phyloP scores from a whole-genome alignment of 1,140 invertebrate species.

The Drosophila obscura region DNA sequence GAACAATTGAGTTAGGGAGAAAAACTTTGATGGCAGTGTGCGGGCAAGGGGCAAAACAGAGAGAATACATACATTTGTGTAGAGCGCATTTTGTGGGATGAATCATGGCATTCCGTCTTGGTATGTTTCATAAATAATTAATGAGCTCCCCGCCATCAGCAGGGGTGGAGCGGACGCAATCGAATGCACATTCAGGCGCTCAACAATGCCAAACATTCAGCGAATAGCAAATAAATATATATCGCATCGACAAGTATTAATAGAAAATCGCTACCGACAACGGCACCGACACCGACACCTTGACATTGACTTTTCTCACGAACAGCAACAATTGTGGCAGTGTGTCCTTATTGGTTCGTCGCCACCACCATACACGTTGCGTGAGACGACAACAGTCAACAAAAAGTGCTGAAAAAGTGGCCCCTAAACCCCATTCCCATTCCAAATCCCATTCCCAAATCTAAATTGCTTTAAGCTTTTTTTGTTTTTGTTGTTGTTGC shows the following conservation, averaged over 20 bases:
- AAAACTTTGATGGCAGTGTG: conserved; percentile 20
- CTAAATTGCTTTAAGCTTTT: conserved; percentile 68
- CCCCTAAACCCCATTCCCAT: conserved; percentile 18
- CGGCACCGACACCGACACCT: conserved; percentile 36
- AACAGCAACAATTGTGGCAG: conserved; percentile 50
- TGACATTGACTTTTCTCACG: conserved; percentile 75
- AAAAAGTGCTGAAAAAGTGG: conserved; percentile 46
- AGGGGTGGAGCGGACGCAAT: conserved; percentile 15
- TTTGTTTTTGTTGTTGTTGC: conserved; percentile 14
- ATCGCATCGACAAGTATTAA: conserved; percentile 38
- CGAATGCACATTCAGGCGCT: conserved; percentile 30
- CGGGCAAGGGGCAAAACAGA: too few species aligned
- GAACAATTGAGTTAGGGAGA: conserved; percentile 52
- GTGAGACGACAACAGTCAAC: conserved; percentile 21
- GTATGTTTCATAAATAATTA: conserved; percentile 72
- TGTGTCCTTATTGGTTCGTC: conserved; percentile 59
- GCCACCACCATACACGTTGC: conserved; percentile 14
- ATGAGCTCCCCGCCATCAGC: conserved; percentile 40
- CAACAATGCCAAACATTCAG: conserved; percentile 54
- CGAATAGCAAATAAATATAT: conserved; percentile 45
- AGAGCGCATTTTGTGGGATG: conserved; percentile 29
- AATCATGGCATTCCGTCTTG: conserved; percentile 49
- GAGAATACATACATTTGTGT: conserved; percentile 6
- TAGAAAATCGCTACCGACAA: conserved; percentile 36
- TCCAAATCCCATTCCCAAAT: background rate